A percentile compares a stretch with the other conserved stretches of the same genome.
phyloP scores from a whole-genome alignment of 2,888 invertebrate genomes.

The Cryptocephalus moraei region DNA sequence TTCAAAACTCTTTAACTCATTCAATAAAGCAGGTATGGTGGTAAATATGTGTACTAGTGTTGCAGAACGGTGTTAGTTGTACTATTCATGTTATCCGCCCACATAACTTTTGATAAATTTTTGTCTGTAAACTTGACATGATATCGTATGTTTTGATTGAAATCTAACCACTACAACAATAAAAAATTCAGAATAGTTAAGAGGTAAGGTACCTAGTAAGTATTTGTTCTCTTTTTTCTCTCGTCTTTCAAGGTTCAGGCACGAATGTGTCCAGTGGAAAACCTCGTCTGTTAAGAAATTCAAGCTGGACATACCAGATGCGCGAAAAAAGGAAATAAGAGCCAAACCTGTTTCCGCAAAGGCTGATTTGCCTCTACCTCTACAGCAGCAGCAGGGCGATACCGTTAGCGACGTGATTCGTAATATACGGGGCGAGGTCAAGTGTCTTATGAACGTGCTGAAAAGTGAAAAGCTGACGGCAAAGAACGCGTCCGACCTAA shows the following conservation, averaged over 20 bases:
- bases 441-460: constrained; percentile 16
- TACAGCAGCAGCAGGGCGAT: not conserved
- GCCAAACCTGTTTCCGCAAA: not conserved
- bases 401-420: constrained; percentile 13
- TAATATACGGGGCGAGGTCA: constrained; percentile 19
- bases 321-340: not conserved
- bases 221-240: too few relatives aligned
- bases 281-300: constrained; percentile 1
- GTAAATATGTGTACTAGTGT: too few relatives aligned
- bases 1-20: too few relatives aligned
- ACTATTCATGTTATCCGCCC: too few relatives aligned
- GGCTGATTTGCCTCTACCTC: not conserved
- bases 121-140: too few relatives aligned
- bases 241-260: constrained; percentile 4
- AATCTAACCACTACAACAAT: too few relatives aligned
- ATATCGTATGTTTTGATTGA: too few relatives aligned
- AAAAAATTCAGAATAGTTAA: too few relatives aligned
- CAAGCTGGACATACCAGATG: constrained; percentile 1
- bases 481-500: constrained; percentile 19
- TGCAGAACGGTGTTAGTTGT: too few relatives aligned
- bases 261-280: constrained; percentile 10
- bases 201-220: too few relatives aligned
- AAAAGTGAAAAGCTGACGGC: constrained; percentile 17
- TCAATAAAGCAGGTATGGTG: too few relatives aligned
- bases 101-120: too few relatives aligned